These are phyloP conservation scores for Ageneiosus marmoratus DNA, from an alignment of 2,113 vertebrate genomes.

Conservation along the genomic window DNA sequence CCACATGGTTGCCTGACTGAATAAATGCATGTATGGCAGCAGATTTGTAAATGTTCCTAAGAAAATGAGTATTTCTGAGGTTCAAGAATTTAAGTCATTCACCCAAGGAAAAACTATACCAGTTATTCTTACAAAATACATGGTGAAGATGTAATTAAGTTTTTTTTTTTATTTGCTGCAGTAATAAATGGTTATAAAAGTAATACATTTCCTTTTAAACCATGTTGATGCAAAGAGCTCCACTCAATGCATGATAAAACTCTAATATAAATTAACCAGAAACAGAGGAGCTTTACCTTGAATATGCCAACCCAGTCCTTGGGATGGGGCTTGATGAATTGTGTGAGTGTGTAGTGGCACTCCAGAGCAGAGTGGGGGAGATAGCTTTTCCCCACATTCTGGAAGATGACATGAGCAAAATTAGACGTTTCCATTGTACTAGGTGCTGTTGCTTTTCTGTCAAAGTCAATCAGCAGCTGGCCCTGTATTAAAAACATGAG, in stretches of 20 bases:
- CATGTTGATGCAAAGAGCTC: background rate
- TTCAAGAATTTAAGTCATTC: background rate
- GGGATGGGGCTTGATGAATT: slow-evolving; percentile 89
- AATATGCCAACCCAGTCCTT: slow-evolving; percentile 99
- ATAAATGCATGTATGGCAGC: background rate
- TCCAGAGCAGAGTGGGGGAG: slow-evolving; percentile 92
- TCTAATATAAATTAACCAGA: background rate
- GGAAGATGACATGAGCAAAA: slow-evolving; percentile 98
- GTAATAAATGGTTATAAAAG: background rate
- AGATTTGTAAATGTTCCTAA: background rate
- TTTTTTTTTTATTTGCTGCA: background rate
- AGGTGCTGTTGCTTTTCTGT: slow-evolving; percentile 78
- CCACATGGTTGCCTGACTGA: background rate
- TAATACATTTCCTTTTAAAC: background rate
- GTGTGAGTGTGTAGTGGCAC: slow-evolving; percentile 93
- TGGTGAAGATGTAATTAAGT: background rate
- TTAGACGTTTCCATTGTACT: slow-evolving; percentile 89
- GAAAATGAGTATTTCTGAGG: background rate
- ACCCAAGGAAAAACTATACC: no score
- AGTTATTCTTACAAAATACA: background rate
- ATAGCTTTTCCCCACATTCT: slow-evolving; percentile 97
- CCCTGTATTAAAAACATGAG: slow-evolving; percentile 37
- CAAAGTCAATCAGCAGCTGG: slow-evolving; percentile 69
- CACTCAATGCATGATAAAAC: background rate
- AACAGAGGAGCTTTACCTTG: slow-evolving; percentile 77